Percentiles rank a stretch among this genome's conserved stretches.
These are phyloP conservation scores for Dolichopus griseipennis DNA, from an alignment of 2,888 invertebrate genomes.

Conservation along the genomic window DNA sequence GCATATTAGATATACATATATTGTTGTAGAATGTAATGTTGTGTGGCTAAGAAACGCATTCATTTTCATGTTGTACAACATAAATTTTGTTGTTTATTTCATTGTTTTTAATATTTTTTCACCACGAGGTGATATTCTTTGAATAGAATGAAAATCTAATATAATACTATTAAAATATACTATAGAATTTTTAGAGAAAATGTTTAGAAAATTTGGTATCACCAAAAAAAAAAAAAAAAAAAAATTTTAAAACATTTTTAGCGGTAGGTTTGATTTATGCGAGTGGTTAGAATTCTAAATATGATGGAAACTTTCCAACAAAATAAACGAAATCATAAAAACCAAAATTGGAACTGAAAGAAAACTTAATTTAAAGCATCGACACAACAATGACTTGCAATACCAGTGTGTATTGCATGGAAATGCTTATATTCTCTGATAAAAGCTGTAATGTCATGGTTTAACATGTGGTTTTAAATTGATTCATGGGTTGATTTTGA, in stretches of 20 bases:
- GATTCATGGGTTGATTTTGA: background rate
- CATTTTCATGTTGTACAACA: background rate
- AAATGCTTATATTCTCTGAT: background rate
- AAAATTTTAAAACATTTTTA: slow-evolving; percentile 1
- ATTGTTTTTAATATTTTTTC: too few species aligned
- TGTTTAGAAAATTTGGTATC: background rate
- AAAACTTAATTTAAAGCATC: slow-evolving; percentile 3
- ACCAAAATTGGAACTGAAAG: background rate
- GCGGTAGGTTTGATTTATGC: background rate
- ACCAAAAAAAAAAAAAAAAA: background rate
- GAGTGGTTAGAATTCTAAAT: slow-evolving; percentile 6
- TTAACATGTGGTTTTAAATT: background rate
- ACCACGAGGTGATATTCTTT: too few species aligned
- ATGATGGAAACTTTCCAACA: background rate
- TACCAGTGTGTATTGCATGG: background rate
- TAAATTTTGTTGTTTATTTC: background rate
- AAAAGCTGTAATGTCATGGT: slow-evolving; percentile 1
- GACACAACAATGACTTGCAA: background rate
- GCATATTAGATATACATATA: too few species aligned
- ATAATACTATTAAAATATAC: background rate
- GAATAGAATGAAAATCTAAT: too few species aligned
- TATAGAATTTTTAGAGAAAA: background rate
- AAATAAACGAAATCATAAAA: background rate
- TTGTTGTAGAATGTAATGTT: background rate
- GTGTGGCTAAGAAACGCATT: slow-evolving; percentile 3